Base-by-base conservation (phyloP, 1,140 invertebrate genomes). In the Meloidogyne floridensis region DNA sequence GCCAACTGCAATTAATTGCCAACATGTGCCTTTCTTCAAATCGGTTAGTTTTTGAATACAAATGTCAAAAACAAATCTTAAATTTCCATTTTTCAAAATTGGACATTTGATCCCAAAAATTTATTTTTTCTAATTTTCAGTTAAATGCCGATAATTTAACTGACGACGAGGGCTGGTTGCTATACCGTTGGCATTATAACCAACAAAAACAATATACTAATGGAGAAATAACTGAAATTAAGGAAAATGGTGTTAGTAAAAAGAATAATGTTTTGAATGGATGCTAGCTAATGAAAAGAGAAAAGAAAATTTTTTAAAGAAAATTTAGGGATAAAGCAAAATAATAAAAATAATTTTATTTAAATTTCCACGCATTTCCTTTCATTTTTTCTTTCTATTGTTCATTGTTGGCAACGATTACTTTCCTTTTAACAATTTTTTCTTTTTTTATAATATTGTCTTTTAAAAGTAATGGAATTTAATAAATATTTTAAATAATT, bases 71-170 rank as follows among this genome's bases (percentile, higher is more conserved):
- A 32, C 32, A 32, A 32, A 32, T 32, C 32, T 32, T 32, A 32
- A 32, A 32, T 32, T 32, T 32, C 32, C 32, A 32, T 32, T 32
- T 32, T 32, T 32, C 32, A 32, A 32, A 32, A 32, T 32, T 32
- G 32, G 32, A 32, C 32, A 32, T 32, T 32, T 32, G 32, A 32
- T 32, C 32, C 32, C 32, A 32, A 32, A 32, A 32, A 32, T 32
- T 32, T 32, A 32, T 32, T 32, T 32, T 32, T 32, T 32, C 32
- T 32, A 71, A 5, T 71, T 54, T 74, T 54, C 11, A 74, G 72
- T 74, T 74, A 32, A 74, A 74, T 74, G 72, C 72, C 15, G 72
- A 51, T 54, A 74, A 74, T 74, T 54, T 74, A 51, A 74, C 72
- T 51, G 72, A 74, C 18, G 53, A 54, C 15, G 72, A 74, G 15